These are phyloP conservation scores for Heteromyza rotundicornis DNA, from an alignment of 2,888 invertebrate genomes.

Conservation along the genomic window DNA sequence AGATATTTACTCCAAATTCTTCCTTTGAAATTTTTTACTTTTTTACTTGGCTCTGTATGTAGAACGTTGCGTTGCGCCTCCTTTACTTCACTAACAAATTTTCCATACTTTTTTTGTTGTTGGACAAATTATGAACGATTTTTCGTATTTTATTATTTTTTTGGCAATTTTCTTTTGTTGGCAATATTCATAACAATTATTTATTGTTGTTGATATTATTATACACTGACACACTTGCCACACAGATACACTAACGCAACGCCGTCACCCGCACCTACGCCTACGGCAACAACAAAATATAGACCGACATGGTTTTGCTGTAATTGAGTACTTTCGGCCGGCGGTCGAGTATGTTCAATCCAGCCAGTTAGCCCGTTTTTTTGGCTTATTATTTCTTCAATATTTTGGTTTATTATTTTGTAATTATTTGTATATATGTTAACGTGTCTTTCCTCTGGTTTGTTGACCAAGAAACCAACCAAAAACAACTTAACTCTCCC, in stretches of 20 bases:
- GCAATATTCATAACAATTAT: neutral
- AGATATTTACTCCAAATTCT: too few relatives aligned
- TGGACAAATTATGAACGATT: neutral
- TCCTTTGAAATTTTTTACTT: too few relatives aligned
- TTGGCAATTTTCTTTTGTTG: conserved; percentile 2
- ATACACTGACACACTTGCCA: neutral
- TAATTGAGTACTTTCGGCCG: neutral
- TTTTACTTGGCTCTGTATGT: too few relatives aligned
- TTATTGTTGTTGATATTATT: neutral
- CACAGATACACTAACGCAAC: neutral
- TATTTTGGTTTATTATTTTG: neutral
- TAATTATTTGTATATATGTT: neutral
- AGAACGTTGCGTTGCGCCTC: too few relatives aligned
- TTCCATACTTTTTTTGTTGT: neutral
- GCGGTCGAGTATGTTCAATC: neutral
- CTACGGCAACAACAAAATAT: neutral
- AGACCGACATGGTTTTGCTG: neutral
- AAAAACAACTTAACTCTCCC: conserved; percentile 26
- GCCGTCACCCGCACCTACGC: conserved; percentile 1
- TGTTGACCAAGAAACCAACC: conserved; percentile 10
- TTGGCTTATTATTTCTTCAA: neutral
- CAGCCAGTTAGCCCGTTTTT: neutral
- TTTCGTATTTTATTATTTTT: too few relatives aligned
- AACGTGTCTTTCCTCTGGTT: neutral
- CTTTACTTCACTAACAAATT: too few relatives aligned